Conservation (phyloP, 2,797 vertebrate species). For the Nyctalus aviator region DNA sequence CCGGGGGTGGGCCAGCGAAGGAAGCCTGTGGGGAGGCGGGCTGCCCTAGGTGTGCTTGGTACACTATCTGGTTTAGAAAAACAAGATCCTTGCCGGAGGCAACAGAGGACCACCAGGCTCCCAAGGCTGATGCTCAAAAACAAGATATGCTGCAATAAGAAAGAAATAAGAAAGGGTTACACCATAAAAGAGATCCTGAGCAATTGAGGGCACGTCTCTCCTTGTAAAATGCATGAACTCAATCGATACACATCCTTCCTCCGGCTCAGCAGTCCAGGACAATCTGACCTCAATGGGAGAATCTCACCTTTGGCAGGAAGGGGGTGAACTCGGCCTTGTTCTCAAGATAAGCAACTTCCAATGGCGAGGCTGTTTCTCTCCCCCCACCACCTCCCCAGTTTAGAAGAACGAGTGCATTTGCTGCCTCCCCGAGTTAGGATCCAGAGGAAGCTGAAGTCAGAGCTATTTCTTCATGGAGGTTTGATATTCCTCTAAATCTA, state of each 20-base stretch:
- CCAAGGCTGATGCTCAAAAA: neutral
- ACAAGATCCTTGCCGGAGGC: slow-evolving; percentile 46
- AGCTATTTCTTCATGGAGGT: slow-evolving; percentile 34
- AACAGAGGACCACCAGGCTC: slow-evolving; percentile 4
- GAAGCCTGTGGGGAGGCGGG: neutral
- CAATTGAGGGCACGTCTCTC: slow-evolving; percentile 55
- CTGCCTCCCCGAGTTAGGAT: neutral
- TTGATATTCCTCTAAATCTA: slow-evolving; percentile 26
- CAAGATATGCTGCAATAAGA: neutral
- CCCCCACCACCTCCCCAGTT: neutral
- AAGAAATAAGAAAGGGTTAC: neutral
- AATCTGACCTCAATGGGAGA: neutral
- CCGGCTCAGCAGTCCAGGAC: neutral
- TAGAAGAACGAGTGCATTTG: neutral
- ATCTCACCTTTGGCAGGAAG: neutral
- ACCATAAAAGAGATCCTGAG: slow-evolving; percentile 49
- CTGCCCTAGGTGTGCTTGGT: slow-evolving; percentile 9
- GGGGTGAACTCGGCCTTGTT: neutral
- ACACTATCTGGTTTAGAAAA: slow-evolving; percentile 53
- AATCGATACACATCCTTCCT: slow-evolving; percentile 74
- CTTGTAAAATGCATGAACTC: slow-evolving; percentile 73
- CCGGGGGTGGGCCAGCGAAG: accelerated
- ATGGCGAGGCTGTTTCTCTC: slow-evolving; percentile 30
- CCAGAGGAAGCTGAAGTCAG: slow-evolving; percentile 28
- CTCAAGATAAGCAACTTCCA: slow-evolving; percentile 37